Evolutionary conservation across 1,140 invertebrate species (phyloP), one percentile per base, ranked within the genome.

Genomic region (Drosophila pallidifrons): DNA sequence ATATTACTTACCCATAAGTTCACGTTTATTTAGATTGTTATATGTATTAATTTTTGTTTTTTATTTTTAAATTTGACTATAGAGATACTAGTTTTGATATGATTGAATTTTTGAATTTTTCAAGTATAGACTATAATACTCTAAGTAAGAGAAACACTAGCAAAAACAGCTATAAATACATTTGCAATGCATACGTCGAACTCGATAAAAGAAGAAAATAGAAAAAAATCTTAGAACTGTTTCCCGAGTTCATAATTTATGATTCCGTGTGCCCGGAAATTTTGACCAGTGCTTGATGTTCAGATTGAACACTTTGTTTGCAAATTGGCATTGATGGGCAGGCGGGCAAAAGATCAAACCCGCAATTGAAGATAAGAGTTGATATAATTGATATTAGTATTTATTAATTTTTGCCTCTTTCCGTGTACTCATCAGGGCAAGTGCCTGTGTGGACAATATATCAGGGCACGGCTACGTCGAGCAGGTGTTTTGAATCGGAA

Each of bases 401-500:
- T 68, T 51, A 82, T 83, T 85, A 68, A 85, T 60, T 54, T 65
- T 16, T 63, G 20, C 32, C 32, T 46, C 63, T 65, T 66, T 52
- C 8, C 3, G 8, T 32, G 3, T 16, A 46, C 46, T 32, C 8
- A 45, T 68, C 77, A 92, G 92, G 92, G 91, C 43, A 92, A 92
- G 64, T 92, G 92, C 30, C 81, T 92, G 15, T 92, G 91, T 30
- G 87, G 92, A 0, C 92, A 92, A 45, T 92, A 92, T 57, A 91
- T 92, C 5, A 78, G 92, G 47, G 91, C 91, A 1, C 71, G 91
- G 1, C 58, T 92, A 43, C 70, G 91, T n/a, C 82, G 92, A 3
- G 92, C 91, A 0, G 92, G 92, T 10, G 79, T 92, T 8, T 79
- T 92, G 20, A 92, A 92, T 83, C 81, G 92, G 0, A 92, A 92